A percentile compares a stretch with the other conserved stretches of the same genome.
phyloP scores from a whole-genome alignment of 1,140 invertebrate species.

The Lasaia peninsularis region DNA sequence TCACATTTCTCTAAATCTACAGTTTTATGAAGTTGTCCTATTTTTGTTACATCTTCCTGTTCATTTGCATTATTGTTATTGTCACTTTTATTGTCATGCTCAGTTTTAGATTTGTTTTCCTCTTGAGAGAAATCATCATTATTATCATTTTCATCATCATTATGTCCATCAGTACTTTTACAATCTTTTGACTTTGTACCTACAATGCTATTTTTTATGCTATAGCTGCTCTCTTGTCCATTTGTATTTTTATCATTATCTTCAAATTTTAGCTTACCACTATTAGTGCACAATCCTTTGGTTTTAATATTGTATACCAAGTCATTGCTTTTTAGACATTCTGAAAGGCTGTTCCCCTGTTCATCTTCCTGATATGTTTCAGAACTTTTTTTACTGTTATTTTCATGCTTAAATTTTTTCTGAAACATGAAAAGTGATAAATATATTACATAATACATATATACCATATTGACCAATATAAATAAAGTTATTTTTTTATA shows the following conservation, averaged over 20 bases:
- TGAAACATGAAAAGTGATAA: background rate
- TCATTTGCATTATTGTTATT: constrained; percentile 18
- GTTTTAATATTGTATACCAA: background rate
- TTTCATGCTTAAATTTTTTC: no score
- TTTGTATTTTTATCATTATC: background rate
- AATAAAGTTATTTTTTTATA: no score
- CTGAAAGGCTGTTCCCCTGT: background rate
- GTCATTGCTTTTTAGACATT: background rate
- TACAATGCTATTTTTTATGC: background rate
- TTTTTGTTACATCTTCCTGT: constrained; percentile 16
- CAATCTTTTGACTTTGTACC: background rate
- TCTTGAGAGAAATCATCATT: background rate
- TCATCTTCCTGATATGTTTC: no score
- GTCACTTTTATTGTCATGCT: constrained; percentile 15
- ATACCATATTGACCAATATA: no score
- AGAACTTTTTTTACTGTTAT: no score
- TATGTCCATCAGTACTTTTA: constrained; percentile 14
- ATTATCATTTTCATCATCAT: background rate
- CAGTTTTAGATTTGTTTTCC: constrained; percentile 1
- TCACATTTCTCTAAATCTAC: constrained; percentile 55
- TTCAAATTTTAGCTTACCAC: no score
- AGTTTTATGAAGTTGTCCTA: constrained; percentile 9
- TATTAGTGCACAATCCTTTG: no score
- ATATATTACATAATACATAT: no score
- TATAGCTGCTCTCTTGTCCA: no score